Evolutionary conservation across 2,888 invertebrate species (phyloP), one percentile per base, ranked within the genome.

Genomic region (Drosophila lacicola): DNA sequence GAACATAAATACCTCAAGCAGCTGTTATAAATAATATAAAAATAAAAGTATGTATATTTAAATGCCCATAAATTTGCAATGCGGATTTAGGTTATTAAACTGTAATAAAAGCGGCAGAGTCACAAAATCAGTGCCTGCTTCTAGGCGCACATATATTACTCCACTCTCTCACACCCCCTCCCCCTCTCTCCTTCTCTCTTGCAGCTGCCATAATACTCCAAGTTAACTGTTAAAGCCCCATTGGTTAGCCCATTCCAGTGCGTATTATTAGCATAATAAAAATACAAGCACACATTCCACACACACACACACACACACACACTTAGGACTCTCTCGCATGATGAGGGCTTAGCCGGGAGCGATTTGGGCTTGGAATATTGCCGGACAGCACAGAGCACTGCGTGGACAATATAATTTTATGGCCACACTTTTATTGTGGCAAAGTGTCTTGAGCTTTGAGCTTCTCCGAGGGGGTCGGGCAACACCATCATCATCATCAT

Each of bases 201-300:
- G 9, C 41, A 14, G 47, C 56, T 70, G 62, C 67, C 65, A 72
- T 78, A 80, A 67, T 69, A 61, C 73, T 51, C 58, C 60, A 66
- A 68, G 75, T 67, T 77, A 80, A 78, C 81, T 81, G 76, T 81
- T 82, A 89, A 88, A 65, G 78, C 75, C 66, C 74, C 81, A 82
- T 88, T 83, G 63, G 37, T 61, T 51, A 64, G 72, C 57, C 80
- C 66, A 76, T 78, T 80, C 80, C 70, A 80, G 80, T 88, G 83
- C 90, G 84, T 82, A 91, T 91, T 91, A 91, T 91, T 91, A 91
- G 88, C 91, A 91, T 91, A 91, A 91, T 90, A 90, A 91, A 90
- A 91, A 84, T 78, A 78, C 74, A 90, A 80, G 65, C 80, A 79
- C 78, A 68, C 54, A 53, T 50, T 50, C 36, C 67, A 60, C 62